Evolutionary conservation across 2,113 vertebrate genomes (phyloP).

Genomic region (Macquaria ambigua): DNA sequence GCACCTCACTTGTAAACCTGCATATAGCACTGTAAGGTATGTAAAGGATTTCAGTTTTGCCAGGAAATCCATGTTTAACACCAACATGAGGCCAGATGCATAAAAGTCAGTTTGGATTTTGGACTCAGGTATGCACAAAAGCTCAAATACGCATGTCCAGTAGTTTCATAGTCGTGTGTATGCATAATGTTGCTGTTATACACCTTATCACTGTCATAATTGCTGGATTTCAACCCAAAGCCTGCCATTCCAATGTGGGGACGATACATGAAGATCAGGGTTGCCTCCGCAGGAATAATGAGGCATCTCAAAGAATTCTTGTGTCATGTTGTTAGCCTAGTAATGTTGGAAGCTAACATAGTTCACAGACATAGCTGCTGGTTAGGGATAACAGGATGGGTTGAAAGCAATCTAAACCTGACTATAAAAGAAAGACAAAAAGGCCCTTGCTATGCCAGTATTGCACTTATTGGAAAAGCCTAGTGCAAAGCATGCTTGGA

Average conservation of each 20-base stretch:
- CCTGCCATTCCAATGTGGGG: background rate
- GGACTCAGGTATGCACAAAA: background rate
- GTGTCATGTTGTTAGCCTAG: slow-evolving; percentile 9
- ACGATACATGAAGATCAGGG: background rate
- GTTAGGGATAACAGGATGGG: background rate
- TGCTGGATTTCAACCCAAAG: slow-evolving; percentile 7
- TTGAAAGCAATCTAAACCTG: slow-evolving; percentile 31
- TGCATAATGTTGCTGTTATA: background rate
- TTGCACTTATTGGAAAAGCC: background rate
- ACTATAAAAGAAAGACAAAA: background rate
- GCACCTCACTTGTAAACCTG: background rate
- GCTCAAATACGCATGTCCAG: background rate
- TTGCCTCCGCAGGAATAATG: background rate
- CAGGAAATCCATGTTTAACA: background rate
- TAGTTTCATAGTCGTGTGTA: background rate
- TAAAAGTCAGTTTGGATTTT: background rate
- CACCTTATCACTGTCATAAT: background rate
- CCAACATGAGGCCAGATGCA: background rate
- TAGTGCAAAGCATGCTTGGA: slow-evolving; percentile 23
- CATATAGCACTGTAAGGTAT: background rate
- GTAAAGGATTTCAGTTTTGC: background rate
- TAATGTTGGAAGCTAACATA: background rate
- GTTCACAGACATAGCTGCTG: slow-evolving; percentile 26
- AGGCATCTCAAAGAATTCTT: background rate
- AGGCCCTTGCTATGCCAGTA: background rate